Base-by-base conservation (phyloP, 2,888 invertebrate species). In the Aproaerema taeniolella region DNA sequence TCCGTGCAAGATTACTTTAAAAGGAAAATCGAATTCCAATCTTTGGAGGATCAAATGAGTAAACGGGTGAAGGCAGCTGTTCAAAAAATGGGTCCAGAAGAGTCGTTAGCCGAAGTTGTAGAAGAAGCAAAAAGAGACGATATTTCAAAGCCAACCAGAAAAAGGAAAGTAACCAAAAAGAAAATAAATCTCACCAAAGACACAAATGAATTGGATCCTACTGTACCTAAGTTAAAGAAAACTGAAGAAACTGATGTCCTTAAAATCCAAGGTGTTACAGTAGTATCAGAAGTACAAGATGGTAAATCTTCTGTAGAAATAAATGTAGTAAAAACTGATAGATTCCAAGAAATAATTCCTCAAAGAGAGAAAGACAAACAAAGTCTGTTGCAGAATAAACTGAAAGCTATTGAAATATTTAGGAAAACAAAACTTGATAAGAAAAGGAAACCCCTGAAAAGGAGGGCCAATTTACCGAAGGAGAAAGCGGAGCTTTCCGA, bases 11-110 rank as follows among this genome's bases (percentile, higher is more conserved):
- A 92, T 53, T 96, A 91, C 67, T 95, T 95, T 59, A 90, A 91
- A 66, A 87, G 89, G 11, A 90, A 90, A 56, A 86, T 72, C 0
- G 87, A 88, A 28, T 70, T 88, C 20, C 77, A 83, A 38, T 72
- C 87, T 1, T 78, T 88, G 2, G 90, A 91, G 49, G 81, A 89
- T 17, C 89, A 88, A 58, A 89, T 95, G 76, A 96, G 96, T 64
- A 95, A 95, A 75, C 86, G 96, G 53, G 93, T 96, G 0, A 92
- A 92, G 68, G 90, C 88, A 10, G 96, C 96, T 1, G 89, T 96
- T 11, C 88, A 90, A 46, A 91, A 85, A 72, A 88, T 95, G 75
- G 90, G 88, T 0, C 70, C 76, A 1, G 74, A 73, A 35, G 55
- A 40, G 10, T 14, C 39, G 11, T 12, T 55, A 45, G 50, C 53